phyloP scores from a whole-genome alignment of 1,140 invertebrate species.

The Aphidius ervi region DNA sequence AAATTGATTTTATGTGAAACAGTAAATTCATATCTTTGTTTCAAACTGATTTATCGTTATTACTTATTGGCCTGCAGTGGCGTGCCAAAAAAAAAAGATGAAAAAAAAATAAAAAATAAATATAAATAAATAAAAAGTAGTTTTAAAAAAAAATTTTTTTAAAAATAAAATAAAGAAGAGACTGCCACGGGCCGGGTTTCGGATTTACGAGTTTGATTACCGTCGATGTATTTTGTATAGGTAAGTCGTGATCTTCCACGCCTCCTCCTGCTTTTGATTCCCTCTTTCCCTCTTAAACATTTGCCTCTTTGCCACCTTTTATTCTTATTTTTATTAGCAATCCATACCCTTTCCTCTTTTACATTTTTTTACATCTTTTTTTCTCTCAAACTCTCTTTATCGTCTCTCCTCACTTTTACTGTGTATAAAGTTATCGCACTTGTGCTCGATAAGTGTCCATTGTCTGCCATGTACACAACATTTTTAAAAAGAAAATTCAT shows the following conservation, averaged over 20 bases:
- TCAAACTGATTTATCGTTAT: slow-evolving; percentile 8
- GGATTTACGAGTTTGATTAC: slow-evolving; percentile 41
- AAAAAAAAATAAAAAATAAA: neutral
- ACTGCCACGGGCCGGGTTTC: slow-evolving; percentile 3
- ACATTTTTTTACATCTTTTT: slow-evolving; percentile 1
- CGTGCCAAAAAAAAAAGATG: no score
- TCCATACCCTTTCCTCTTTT: neutral
- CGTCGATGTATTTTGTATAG: slow-evolving; percentile 39
- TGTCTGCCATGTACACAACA: slow-evolving; percentile 30
- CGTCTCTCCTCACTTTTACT: slow-evolving; percentile 5
- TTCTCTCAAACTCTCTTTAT: neutral
- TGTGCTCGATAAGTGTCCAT: slow-evolving; percentile 38
- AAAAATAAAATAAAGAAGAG: slow-evolving; percentile 17
- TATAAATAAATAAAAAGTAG: slow-evolving; percentile 8
- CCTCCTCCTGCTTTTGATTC: slow-evolving; percentile 31
- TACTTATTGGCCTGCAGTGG: neutral
- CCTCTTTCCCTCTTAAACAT: slow-evolving; percentile 15
- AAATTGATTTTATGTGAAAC: slow-evolving; percentile 10
- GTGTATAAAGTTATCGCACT: slow-evolving; percentile 42
- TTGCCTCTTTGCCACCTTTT: slow-evolving; percentile 3
- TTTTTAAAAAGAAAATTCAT: slow-evolving; percentile 11
- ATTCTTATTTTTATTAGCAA: neutral
- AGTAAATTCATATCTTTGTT: slow-evolving; percentile 9
- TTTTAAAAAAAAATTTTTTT: slow-evolving; percentile 1
- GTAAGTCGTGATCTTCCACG: slow-evolving; percentile 47